A percentile compares a stretch with the other conserved stretches of the same genome.
phyloP scores from a whole-genome alignment of 53 echinoderm and acorn worm species.

The Antedon mediterranea region DNA sequence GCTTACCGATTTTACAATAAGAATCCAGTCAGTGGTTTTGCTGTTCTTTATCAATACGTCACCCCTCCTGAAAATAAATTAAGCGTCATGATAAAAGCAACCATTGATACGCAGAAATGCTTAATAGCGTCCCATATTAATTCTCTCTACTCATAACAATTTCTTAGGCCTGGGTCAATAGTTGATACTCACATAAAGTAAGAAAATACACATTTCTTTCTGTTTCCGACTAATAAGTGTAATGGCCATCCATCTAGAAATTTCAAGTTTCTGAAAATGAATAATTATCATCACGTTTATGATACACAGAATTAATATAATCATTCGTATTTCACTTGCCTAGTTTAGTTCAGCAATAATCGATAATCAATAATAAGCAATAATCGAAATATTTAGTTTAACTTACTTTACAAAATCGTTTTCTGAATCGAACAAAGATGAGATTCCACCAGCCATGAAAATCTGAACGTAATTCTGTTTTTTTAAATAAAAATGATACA shows the following conservation, averaged over 20 bases:
- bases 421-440: slow-evolving; percentile 53
- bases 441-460: slow-evolving; percentile 81
- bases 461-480: slow-evolving; percentile 74
- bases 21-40: slow-evolving; percentile 66
- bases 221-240: slow-evolving; percentile 57
- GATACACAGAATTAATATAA: no score
- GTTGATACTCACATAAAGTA: slow-evolving; percentile 94
- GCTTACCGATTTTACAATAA: slow-evolving; percentile 87
- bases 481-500: no score
- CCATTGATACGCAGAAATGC: no score
- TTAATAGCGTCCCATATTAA: no score
- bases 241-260: slow-evolving; percentile 79
- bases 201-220: slow-evolving; percentile 81
- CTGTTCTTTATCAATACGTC: slow-evolving; percentile 69
- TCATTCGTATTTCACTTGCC: no score
- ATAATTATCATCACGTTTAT: no score
- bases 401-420: slow-evolving; percentile 76
- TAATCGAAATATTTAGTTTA: background rate
- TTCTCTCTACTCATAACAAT: no score
- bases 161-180: no score
- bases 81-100: no score
- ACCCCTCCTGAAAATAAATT: slow-evolving; percentile 33
- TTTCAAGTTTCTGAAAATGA: slow-evolving; percentile 41
- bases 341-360: no score
- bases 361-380: no score